Evolutionary conservation across 2,113 vertebrate genomes (phyloP), one percentile per base, ranked within the genome.

Genomic region (Myrmecobius fasciatus): DNA sequence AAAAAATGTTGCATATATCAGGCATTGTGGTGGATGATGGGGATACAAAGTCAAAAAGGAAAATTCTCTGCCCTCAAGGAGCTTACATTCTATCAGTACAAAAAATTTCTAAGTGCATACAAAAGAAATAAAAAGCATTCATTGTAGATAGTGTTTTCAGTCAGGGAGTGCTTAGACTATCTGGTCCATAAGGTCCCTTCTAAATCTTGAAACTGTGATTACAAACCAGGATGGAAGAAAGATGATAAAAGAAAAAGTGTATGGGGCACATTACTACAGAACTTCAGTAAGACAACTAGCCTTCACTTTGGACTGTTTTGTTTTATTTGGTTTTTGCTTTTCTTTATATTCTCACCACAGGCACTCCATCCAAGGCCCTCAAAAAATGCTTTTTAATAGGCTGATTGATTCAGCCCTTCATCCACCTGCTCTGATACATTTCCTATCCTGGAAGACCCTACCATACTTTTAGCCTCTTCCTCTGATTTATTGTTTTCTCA

Each of bases 1-100:
- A n/a, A n/a, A 7, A n/a, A 49, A 31, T 12, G 89, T 28, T 43
- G 0, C 54, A 20, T 83, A 22, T 95, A 25, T 47, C 25, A 89
- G n/a, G 53, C 14, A n/a, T 51, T 89, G 11, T 83, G 43, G 51
- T 91, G 93, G 46, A 91, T 93, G 53, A 51, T n/a, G 14, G 11
- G 26, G 17, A 83, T 56, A 88, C 52, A 17, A 47, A 95, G 52
- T 2, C 43, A 22, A 96, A 46, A 56, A 51, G n/a, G 67, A 26
- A 94, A 90, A 94, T 25, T 36, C 47, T 6, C 91, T 91, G 22
- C 49, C 56, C 91, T 56, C 22, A 56, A 93, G 11, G 46, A 67
- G 51, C 52, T 53, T 91, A 94, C n/a, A 94, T 52, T 56, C 43
- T 89, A 89, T 25, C 46, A 53, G 43, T 31, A 92, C 92, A 83